These are phyloP conservation scores for Progne subis DNA, from an alignment of 2,113 vertebrate genomes.

Conservation along the genomic window DNA sequence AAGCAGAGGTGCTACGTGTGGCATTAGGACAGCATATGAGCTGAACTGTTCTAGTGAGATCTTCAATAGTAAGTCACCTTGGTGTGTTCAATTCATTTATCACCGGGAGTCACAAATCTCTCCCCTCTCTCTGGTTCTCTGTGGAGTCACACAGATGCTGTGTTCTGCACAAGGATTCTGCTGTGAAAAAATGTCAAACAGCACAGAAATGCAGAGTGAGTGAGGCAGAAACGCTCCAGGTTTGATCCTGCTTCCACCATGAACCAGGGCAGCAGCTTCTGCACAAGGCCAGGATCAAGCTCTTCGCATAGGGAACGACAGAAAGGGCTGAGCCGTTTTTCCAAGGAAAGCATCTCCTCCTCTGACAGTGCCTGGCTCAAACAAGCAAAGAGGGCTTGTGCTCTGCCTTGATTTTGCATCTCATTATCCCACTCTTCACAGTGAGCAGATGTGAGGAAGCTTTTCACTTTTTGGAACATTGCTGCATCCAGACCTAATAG, in stretches of 20 bases:
- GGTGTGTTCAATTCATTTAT: background rate
- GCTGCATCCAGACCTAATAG: background rate
- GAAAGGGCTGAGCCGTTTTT: background rate
- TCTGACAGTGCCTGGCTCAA: background rate
- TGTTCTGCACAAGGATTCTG: background rate
- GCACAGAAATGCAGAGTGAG: background rate
- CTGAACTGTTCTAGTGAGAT: background rate
- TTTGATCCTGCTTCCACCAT: background rate
- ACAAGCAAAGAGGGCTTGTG: background rate
- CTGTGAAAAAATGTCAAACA: background rate
- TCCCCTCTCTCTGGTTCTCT: background rate
- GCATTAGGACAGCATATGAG: background rate
- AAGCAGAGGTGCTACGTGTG: background rate
- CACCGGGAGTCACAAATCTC: background rate
- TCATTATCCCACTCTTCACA: constrained; percentile 47
- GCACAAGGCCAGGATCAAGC: background rate
- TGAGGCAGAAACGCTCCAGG: background rate
- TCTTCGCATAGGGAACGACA: background rate
- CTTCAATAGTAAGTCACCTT: background rate
- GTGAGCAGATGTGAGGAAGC: constrained; percentile 34
- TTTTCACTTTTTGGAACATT: background rate
- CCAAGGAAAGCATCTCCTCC: background rate
- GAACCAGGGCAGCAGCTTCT: background rate
- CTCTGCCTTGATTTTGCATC: constrained; percentile 40
- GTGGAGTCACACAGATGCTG: background rate